Evolutionary conservation across 2,888 invertebrate genomes (phyloP), one percentile per base, ranked within the genome.

Genomic region (Acanthococcus lagerstroemiae): DNA sequence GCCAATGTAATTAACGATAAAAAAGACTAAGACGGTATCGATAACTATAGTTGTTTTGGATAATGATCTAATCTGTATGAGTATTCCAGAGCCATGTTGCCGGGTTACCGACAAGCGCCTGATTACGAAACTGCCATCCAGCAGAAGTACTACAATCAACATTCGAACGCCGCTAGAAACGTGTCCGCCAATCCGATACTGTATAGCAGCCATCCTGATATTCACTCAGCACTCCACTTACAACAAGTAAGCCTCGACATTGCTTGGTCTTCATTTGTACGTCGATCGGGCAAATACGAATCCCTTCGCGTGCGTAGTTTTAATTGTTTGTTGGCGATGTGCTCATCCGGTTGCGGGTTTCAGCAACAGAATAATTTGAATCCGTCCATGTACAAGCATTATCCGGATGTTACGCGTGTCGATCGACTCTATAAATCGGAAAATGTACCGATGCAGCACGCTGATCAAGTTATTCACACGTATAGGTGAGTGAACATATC

Each of bases 81-180:
- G 5, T 52, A 15, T 0, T 44, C 1, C 63, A 73, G 89, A 72
- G 86, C 87, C 17, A 80, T 90, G 69, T 76, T 90, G n/a, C 90
- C 91, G 0, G 85, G 86, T 0, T 91, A 91, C 75, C 82, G 95
- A 2, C 90, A 90, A 0, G 92, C 94, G 1, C 95, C 96, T 0
- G 95, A 95, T 78, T 96, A 96, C 76, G 94, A 95, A 74, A 91
- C 92, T 0, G 94, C 95, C 15, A 82, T 95, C 68, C 89, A 90
- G 74, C 87, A 90, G 72, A 91, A 91, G 75, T 88, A 88, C 76
- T 68, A 71, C 9, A 76, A 79, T 0, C 69, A 68, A n/a, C 54
- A 26, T 37, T 45, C 72, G 68, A 69, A 69, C 37, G 45, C 21
- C 9, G 27, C 27, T 15, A 30, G 45, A 27, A 71, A 68, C 69